A percentile compares a stretch with the other conserved stretches of the same genome.
Evolutionary conservation across 2,797 vertebrate genomes (phyloP).

Genomic region (Phataginus tricuspis): DNA sequence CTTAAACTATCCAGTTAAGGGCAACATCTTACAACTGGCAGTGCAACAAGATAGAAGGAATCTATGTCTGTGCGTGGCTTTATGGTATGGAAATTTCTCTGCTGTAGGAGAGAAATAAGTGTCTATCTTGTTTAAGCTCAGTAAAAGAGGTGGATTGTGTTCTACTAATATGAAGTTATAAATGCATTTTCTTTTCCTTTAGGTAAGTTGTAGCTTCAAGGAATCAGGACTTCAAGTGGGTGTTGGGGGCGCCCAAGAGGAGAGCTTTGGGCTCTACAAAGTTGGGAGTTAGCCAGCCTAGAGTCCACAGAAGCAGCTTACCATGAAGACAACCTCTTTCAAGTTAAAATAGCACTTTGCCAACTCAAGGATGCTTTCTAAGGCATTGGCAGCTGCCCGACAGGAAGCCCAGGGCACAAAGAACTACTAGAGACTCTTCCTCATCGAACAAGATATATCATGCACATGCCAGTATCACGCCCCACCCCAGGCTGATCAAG

Average conservation of each 20-base stretch:
- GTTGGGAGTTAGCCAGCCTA: neutral
- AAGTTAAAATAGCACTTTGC: neutral
- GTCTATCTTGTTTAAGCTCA: neutral
- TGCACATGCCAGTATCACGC: accelerated
- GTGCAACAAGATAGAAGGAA: neutral
- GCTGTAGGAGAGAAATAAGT: neutral
- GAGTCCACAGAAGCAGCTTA: neutral
- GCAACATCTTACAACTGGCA: neutral
- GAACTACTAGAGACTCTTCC: accelerated
- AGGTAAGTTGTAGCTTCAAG: neutral
- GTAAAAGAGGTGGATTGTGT: neutral
- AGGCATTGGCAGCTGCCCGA: neutral
- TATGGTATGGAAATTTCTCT: neutral
- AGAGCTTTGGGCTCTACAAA: neutral
- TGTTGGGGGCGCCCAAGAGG: neutral
- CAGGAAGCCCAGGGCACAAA: no score
- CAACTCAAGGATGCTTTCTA: neutral
- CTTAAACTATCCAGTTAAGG: neutral
- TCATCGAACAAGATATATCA: neutral
- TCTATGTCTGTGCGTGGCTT: neutral
- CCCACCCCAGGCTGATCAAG: accelerated
- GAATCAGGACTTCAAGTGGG: neutral
- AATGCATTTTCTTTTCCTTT: neutral
- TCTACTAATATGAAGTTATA: neutral
- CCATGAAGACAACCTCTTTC: neutral